These are phyloP conservation scores for Phylloscopus trochilus DNA, from an alignment of 2,113 vertebrate genomes.

Conservation along the genomic window DNA sequence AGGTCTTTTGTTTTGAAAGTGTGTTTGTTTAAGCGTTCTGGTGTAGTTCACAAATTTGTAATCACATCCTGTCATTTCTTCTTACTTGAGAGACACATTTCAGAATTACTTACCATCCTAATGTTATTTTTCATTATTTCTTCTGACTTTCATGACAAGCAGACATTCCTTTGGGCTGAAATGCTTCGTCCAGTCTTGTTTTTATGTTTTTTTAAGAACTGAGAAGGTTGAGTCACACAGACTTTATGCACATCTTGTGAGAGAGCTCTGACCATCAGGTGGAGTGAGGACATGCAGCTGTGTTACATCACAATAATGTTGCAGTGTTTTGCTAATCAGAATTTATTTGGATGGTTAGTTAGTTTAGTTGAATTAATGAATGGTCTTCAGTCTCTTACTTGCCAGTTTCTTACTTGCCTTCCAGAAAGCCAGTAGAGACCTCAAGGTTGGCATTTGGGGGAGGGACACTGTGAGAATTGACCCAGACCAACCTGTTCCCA, in stretches of 20 bases:
- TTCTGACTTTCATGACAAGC: not conserved
- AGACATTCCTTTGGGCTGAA: not conserved
- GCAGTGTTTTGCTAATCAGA: not conserved
- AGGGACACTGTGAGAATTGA: not conserved
- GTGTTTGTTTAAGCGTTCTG: not conserved
- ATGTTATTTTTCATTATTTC: not conserved
- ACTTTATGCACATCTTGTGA: not conserved
- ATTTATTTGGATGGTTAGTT: not conserved
- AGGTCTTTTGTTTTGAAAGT: not conserved
- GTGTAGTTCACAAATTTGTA: not conserved
- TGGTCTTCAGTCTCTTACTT: not conserved
- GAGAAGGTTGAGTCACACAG: not conserved
- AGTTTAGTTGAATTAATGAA: not conserved
- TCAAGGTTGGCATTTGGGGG: not conserved
- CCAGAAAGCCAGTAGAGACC: not conserved
- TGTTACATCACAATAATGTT: not conserved
- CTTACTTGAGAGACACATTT: not conserved
- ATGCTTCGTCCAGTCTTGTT: not conserved
- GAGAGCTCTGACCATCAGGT: not conserved
- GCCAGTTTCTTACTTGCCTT: not conserved
- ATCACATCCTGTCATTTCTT: not conserved
- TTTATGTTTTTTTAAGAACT: not conserved
- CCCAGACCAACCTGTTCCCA: not conserved
- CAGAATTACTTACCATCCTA: not conserved
- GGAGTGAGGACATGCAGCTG: fast-evolving